These are phyloP conservation scores for Aldrovandia affinis DNA, from an alignment of 2,797 vertebrate species.

Conservation along the genomic window DNA sequence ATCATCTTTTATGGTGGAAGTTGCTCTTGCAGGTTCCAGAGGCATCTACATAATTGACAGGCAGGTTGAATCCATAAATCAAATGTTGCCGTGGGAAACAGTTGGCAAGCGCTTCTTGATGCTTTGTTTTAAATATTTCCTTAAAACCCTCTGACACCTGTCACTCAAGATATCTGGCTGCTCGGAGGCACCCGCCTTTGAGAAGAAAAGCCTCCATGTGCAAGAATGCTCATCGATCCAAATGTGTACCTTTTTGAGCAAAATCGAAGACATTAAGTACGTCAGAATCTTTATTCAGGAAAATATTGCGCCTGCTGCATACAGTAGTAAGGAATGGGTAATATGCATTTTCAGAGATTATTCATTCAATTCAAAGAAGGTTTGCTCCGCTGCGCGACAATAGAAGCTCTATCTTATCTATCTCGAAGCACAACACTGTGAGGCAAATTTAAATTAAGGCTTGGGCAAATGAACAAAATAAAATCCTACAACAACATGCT, in stretches of 20 bases:
- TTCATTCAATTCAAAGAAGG: conserved; percentile 19
- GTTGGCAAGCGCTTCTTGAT: background rate
- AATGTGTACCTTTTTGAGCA: background rate
- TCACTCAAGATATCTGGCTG: background rate
- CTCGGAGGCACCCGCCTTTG: background rate
- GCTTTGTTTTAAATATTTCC: conserved; percentile 1
- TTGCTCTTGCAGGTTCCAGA: background rate
- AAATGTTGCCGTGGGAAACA: background rate
- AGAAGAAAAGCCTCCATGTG: background rate
- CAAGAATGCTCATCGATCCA: background rate
- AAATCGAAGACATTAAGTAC: background rate
- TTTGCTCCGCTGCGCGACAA: conserved; percentile 13
- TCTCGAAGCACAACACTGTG: conserved; percentile 5
- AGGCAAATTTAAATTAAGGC: conserved; percentile 22
- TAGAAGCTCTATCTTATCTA: conserved; percentile 6
- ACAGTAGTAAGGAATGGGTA: background rate
- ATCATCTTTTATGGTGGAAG: background rate
- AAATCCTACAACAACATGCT: background rate
- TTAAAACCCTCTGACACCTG: conserved; percentile 10
- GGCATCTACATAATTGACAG: background rate
- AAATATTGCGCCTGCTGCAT: background rate
- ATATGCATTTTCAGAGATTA: background rate
- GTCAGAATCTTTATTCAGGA: background rate
- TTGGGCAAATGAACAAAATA: conserved; percentile 1
- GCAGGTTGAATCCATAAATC: background rate